Evolutionary conservation across 2,797 vertebrate species (phyloP), one percentile per base, ranked within the genome.

Genomic region (Malurus splendens): DNA sequence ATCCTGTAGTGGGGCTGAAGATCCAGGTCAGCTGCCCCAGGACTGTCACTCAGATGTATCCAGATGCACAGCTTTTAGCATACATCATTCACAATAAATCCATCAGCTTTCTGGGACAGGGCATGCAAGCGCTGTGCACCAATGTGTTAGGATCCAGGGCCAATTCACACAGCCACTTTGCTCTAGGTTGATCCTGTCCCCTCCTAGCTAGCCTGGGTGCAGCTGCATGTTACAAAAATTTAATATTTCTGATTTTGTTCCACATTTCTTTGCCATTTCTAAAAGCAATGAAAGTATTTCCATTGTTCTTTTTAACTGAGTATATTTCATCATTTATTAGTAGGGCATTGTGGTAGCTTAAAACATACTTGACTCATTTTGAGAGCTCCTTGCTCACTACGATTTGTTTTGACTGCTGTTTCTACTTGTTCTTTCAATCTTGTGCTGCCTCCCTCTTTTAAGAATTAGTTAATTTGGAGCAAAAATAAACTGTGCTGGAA

Each of bases 341-440:
- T 47, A 54, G 7, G 3, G 28, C n/a, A 54, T 13, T 61, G 45
- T 67, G 38, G 9, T 60, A 57, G 33, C 45, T 89, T 32, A 76
- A 80, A 90, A 79, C 1, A 14, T 65, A 36, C 50, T 44, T 86
- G 23, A 66, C 19, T 74, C 24, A 36, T 62, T 90, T 83, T 75
- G 66, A 77, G 54, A 68, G 25, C 19, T 80, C 18, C 36, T 54
- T 79, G 11, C 57, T 65, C 18, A 57, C n/a, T 62, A 11, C 68
- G 61, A 45, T 87, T 92, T 38, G 15, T 89, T 91, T 90, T 92
- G 67, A 87, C 47, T 90, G 47, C 22, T 73, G 19, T 77, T 88
- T 88, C 75, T 42, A 38, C 23, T 80, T 74, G 18, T 68, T 92
- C 57, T 79, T 88, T 74, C 65, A 74, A 8, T 54, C 61, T 80